These are phyloP conservation scores for Drosophila trapezifrons DNA, from an alignment of 1,140 invertebrate genomes.

Conservation along the genomic window DNA sequence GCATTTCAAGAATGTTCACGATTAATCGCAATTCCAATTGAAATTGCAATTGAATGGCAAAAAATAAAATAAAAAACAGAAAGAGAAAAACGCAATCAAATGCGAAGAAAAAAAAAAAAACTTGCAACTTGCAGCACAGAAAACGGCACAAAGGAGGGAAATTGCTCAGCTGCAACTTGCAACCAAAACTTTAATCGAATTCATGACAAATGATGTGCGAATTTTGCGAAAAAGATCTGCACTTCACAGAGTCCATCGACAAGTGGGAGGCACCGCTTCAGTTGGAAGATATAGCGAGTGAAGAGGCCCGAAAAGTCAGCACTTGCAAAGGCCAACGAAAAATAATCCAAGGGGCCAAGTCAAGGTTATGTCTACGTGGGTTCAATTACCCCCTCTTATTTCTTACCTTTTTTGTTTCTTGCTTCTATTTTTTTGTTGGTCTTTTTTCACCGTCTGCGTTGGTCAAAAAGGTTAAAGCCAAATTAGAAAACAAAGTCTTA, in stretches of 20 bases:
- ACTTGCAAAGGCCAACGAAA: constrained; percentile 22
- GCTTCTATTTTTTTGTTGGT: neutral
- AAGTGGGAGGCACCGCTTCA: too few species aligned
- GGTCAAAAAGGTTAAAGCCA: constrained; percentile 74
- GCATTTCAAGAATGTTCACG: constrained; percentile 8
- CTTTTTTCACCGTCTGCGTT: constrained; percentile 36
- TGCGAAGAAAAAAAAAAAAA: constrained; percentile 7
- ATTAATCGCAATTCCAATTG: constrained; percentile 33
- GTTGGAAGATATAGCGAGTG: neutral
- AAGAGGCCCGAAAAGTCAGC: neutral
- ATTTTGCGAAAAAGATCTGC: constrained; percentile 26
- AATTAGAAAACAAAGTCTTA: constrained; percentile 76
- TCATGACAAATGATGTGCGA: constrained; percentile 79
- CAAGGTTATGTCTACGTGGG: constrained; percentile 72
- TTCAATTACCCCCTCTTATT: constrained; percentile 66
- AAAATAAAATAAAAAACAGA: neutral
- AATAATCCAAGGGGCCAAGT: constrained; percentile 48
- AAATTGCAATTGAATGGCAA: constrained; percentile 29
- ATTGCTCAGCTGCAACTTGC: constrained; percentile 53
- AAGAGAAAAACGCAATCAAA: constrained; percentile 21
- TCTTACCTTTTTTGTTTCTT: neutral
- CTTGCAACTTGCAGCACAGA: constrained; percentile 6
- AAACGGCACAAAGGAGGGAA: constrained; percentile 2
- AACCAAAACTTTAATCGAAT: constrained; percentile 73
- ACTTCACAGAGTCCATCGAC: too few species aligned